Base-by-base conservation (phyloP, 2,888 invertebrate genomes). In the Dynastes maya region DNA sequence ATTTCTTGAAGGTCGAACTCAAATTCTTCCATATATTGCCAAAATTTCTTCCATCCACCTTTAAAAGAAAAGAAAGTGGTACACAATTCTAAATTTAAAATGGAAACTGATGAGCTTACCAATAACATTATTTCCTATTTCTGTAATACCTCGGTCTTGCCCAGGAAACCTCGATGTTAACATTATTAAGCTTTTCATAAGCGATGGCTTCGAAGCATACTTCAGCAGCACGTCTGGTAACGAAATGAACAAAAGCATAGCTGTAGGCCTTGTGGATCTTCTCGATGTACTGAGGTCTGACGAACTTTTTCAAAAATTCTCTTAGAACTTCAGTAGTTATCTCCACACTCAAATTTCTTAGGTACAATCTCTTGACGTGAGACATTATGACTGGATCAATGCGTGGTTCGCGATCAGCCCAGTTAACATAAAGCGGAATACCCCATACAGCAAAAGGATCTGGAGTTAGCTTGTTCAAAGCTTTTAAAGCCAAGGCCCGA, bases 321-420 rank as follows among this genome's bases (percentile, higher is more conserved):
- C 88, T 86, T 0, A 94, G 84, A 16, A 88, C 88, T 8, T 91
- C 90, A 81, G 92, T 91, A 0, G 90, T 87, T 2, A 91, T 86
- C 83, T 91, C 86, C 83, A 91, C 79, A 89, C 92, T 89, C 84
- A 94, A 85, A 90, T 95, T 92, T 87, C 95, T 90, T 29, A 94
- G 92, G 87, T 95, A 95, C 40, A 96, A 89, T 74, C 94, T 93
- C 83, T 93, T 94, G 5, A 96, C 55, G n/a, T 8, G 55, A 11
- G 55, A 5, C 55, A 55, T 55, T 11, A 16, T 1, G 1, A 1
- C 13, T 13, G 55, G 55, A 2, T 55, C 16, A 0, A 16, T n/a
- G 2, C n/a, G 11, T n/a, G 16, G n/a, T n/a, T n/a, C 11, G n/a
- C 2, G 55, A 11, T 16, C 16, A 5, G 55, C 55, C 55, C 55